These are phyloP conservation scores for Ichneumoninae sp. DNA, from an alignment of 2,888 invertebrate genomes.

Conservation along the genomic window DNA sequence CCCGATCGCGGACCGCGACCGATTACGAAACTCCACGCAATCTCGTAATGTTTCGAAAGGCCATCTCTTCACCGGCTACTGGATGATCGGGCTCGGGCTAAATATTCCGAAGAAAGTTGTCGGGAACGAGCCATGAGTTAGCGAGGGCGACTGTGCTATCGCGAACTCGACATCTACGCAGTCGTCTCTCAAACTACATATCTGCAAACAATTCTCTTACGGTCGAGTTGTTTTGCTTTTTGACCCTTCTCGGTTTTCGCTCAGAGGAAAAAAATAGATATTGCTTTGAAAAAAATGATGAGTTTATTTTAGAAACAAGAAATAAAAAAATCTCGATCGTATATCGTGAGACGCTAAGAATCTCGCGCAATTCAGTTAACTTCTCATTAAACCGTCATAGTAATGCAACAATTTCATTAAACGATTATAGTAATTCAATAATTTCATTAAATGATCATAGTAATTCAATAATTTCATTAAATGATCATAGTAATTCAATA, in stretches of 20 bases:
- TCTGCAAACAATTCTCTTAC: neutral
- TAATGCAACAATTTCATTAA: no score
- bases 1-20: slow-evolving; percentile 36
- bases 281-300: neutral
- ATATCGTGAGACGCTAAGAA: no score
- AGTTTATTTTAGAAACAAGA: neutral
- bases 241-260: neutral
- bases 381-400: no score
- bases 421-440: no score
- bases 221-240: neutral
- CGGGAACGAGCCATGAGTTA: neutral
- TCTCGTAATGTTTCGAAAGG: slow-evolving; percentile 56
- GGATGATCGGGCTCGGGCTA: slow-evolving; percentile 24
- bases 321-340: neutral
- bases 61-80: neutral
- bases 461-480: no score
- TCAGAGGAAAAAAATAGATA: neutral
- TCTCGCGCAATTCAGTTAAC: no score
- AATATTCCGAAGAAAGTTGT: slow-evolving; percentile 39
- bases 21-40: slow-evolving; percentile 62
- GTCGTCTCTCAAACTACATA: neutral
- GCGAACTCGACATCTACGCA: neutral
- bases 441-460: no score
- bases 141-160: neutral
- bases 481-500: no score